These are phyloP conservation scores for Phaethon lepturus DNA, from an alignment of 2,113 vertebrate species.

Conservation along the genomic window DNA sequence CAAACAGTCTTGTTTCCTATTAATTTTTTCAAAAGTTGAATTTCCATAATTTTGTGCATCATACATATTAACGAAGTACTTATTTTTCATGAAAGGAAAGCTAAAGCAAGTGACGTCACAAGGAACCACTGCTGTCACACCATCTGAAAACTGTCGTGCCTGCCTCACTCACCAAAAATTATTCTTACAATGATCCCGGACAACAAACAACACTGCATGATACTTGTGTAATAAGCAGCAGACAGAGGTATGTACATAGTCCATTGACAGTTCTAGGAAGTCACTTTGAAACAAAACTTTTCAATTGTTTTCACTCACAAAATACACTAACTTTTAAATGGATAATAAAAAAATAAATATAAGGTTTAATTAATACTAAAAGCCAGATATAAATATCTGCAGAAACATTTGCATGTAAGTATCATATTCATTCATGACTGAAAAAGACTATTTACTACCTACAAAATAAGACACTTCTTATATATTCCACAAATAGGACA, in stretches of 20 bases:
- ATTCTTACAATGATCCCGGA: not conserved
- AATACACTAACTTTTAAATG: not conserved
- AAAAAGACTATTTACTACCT: not conserved
- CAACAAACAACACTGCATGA: not conserved
- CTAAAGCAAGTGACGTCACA: not conserved
- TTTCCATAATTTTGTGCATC: not conserved
- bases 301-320: not conserved
- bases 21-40: not conserved
- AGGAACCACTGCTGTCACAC: not conserved
- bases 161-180: not conserved
- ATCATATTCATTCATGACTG: not conserved
- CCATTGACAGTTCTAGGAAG: not conserved
- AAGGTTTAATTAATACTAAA: not conserved
- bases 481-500: not conserved
- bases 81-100: not conserved
- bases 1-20: not conserved
- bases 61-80: not conserved
- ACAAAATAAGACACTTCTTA: not conserved
- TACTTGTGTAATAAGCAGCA: not conserved
- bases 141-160: not conserved
- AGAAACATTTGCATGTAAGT: not conserved
- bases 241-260: not conserved
- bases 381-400: not conserved
- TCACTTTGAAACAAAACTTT: not conserved
- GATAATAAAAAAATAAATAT: not conserved